Evolutionary conservation across 2,113 vertebrate species (phyloP).

Genomic region (Callipepla californica): DNA sequence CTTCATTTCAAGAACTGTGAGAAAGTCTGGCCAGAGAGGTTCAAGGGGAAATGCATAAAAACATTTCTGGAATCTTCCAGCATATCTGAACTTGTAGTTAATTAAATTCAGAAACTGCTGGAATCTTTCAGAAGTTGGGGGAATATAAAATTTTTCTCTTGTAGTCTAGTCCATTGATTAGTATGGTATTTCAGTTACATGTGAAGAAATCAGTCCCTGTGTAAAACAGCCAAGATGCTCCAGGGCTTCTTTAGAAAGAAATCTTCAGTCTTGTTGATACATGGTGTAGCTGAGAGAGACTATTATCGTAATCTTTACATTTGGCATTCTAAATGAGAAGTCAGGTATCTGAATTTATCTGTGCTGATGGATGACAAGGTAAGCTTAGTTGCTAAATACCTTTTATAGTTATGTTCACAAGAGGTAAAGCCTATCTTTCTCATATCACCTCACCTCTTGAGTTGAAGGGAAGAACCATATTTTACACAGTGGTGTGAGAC

Average conservation of each 20-base stretch:
- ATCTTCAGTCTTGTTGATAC: background rate
- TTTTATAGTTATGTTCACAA: background rate
- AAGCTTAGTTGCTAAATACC: background rate
- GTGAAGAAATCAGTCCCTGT: conserved; percentile 12
- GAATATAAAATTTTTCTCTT: conserved; percentile 55
- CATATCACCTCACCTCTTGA: background rate
- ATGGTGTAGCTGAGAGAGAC: background rate
- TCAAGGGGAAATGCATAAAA: conserved; percentile 28
- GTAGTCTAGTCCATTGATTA: conserved; percentile 46
- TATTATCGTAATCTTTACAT: background rate
- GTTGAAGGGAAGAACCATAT: background rate
- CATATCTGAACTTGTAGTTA: conserved; percentile 31
- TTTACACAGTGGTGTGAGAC: background rate
- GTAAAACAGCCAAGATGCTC: conserved; percentile 44
- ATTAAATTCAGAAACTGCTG: conserved; percentile 49
- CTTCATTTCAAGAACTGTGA: conserved; percentile 69
- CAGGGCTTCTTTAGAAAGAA: conserved; percentile 9
- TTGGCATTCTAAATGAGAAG: conserved; percentile 30
- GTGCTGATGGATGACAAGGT: background rate
- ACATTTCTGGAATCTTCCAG: background rate
- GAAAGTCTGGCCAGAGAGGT: conserved; percentile 45
- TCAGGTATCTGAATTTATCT: background rate
- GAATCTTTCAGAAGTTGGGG: conserved; percentile 59
- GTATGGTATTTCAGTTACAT: conserved; percentile 23
- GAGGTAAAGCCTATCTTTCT: background rate